Percentiles rank a stretch among this genome's conserved stretches.
These are phyloP conservation scores for Gnathochromis pfefferi DNA, from an alignment of 2,113 vertebrate species.

Conservation along the genomic window DNA sequence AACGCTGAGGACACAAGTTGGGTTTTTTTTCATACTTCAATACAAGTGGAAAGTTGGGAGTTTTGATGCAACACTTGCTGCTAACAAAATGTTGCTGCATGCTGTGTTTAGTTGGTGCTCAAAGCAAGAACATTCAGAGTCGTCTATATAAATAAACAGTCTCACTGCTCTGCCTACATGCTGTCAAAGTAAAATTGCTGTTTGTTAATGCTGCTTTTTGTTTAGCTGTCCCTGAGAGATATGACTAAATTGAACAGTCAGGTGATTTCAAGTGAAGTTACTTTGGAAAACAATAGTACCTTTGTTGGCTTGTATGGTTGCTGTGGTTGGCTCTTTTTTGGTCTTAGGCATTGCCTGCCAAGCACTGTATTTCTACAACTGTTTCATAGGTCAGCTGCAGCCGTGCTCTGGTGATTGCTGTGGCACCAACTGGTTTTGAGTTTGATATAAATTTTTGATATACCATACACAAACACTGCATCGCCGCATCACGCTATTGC, in stretches of 20 bases:
- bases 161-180: background rate
- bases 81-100: background rate
- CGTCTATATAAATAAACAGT: background rate
- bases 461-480: background rate
- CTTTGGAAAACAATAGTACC: background rate
- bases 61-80: background rate
- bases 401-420: background rate
- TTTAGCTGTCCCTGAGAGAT: background rate
- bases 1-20: background rate
- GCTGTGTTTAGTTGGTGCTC: background rate
- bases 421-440: background rate
- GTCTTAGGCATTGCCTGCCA: background rate
- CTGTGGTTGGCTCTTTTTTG: background rate
- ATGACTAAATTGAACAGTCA: background rate
- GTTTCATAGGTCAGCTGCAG: background rate
- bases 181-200: background rate
- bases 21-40: background rate
- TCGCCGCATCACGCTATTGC: background rate
- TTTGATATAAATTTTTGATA: slow-evolving; percentile 26
- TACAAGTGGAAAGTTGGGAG: background rate
- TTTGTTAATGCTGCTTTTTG: background rate
- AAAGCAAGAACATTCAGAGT: background rate
- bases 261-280: background rate
- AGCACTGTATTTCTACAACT: background rate
- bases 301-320: background rate